phyloP scores from a whole-genome alignment of 2,888 invertebrate genomes.

The Leptinotarsa peninsularis region DNA sequence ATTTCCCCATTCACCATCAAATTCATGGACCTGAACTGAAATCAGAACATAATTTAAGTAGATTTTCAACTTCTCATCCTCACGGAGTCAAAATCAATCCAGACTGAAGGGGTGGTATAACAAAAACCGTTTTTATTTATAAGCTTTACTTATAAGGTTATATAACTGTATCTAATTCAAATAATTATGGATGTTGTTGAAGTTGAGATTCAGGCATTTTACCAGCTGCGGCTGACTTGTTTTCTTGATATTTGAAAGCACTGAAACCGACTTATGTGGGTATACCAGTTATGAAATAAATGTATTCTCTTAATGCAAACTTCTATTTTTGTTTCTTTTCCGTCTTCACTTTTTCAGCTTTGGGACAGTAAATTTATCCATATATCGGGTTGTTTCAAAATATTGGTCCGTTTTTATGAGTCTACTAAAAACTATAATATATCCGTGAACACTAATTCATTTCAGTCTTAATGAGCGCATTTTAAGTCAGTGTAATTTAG shows the following conservation, averaged over 20 bases:
- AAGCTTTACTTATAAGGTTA: constrained; percentile 34
- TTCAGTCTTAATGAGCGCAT: no score
- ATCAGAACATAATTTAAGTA: constrained; percentile 45
- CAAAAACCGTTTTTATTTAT: constrained; percentile 42
- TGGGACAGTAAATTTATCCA: no score
- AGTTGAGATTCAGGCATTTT: constrained; percentile 59
- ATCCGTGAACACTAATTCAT: no score
- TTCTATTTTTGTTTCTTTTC: not conserved
- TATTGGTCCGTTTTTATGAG: no score
- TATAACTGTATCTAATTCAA: constrained; percentile 39
- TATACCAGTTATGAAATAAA: constrained; percentile 57
- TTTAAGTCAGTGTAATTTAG: no score
- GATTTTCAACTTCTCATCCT: constrained; percentile 33
- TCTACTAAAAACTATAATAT: no score
- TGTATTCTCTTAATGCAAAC: constrained; percentile 64
- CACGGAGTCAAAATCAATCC: constrained; percentile 17
- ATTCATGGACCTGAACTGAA: constrained; percentile 36
- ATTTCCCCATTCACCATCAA: constrained; percentile 23
- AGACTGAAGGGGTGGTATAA: constrained; percentile 42
- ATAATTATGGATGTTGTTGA: constrained; percentile 41
- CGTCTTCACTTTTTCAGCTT: no score
- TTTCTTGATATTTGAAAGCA: constrained; percentile 30
- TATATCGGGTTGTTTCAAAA: no score
- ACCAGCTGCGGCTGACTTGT: constrained; percentile 45
- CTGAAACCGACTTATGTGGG: constrained; percentile 37